Evolutionary conservation across 2,797 vertebrate species (phyloP).

Genomic region (Prionace glauca): DNA sequence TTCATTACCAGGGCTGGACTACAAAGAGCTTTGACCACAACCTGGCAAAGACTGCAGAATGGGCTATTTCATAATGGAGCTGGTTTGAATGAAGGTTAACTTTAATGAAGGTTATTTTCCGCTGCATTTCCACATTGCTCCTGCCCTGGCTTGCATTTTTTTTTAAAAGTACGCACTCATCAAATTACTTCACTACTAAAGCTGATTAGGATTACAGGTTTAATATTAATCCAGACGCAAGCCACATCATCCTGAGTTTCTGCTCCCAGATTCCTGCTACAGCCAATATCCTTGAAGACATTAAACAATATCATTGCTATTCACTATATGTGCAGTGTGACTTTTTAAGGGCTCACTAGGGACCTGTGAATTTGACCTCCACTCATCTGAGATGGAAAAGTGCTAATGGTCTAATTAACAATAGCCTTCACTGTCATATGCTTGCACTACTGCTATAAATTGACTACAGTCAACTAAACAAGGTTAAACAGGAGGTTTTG

Average conservation of each 20-base stretch:
- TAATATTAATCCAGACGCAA: neutral
- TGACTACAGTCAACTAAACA: neutral
- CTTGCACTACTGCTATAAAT: constrained; percentile 10
- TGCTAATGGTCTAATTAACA: constrained; percentile 28
- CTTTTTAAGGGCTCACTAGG: neutral
- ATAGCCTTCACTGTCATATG: neutral
- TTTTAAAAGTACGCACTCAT: neutral
- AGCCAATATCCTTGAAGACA: neutral
- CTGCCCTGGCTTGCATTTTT: neutral
- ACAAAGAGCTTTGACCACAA: neutral
- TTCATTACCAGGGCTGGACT: neutral
- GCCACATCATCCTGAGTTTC: neutral
- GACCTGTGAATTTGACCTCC: constrained; percentile 21
- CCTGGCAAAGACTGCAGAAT: neutral
- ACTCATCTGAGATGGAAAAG: constrained; percentile 28
- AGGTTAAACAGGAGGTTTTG: constrained; percentile 25
- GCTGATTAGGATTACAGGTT: neutral
- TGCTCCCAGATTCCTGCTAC: neutral
- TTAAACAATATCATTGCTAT: constrained; percentile 7
- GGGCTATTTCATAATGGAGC: neutral
- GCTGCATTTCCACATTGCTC: neutral
- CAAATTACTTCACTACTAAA: neutral
- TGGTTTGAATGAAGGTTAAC: neutral
- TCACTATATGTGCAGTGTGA: neutral
- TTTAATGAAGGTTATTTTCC: constrained; percentile 9